phyloP scores from a whole-genome alignment of 2,797 vertebrate species.

The Helostoma temminkii region DNA sequence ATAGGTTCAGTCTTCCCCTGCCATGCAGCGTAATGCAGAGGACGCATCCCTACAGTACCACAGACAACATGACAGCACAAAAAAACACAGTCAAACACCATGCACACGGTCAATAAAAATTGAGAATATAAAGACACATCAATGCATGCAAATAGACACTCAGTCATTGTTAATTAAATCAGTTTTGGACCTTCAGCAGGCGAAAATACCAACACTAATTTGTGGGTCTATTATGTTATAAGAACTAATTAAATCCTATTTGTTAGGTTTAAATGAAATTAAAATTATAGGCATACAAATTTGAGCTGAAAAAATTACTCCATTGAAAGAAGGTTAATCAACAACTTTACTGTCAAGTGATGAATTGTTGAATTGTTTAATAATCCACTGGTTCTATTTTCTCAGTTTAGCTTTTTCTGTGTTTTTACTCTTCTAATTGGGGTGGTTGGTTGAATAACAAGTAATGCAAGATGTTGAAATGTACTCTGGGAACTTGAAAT shows the following conservation, averaged over 20 bases:
- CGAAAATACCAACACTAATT: neutral
- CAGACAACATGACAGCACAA: slow-evolving; percentile 28
- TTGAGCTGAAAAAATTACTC: neutral
- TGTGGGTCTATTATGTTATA: neutral
- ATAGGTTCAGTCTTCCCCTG: slow-evolving; percentile 98
- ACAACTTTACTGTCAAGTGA: no score
- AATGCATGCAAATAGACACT: slow-evolving; percentile 36
- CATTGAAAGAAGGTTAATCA: neutral
- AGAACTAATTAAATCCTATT: neutral
- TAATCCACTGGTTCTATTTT: neutral
- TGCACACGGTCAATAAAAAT: slow-evolving; percentile 33
- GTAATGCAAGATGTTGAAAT: neutral
- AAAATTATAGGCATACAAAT: neutral
- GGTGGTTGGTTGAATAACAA: neutral
- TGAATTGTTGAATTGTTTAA: neutral
- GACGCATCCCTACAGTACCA: slow-evolving; percentile 90
- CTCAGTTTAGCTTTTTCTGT: neutral
- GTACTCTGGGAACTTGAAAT: neutral
- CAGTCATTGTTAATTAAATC: neutral
- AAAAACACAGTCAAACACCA: slow-evolving; percentile 20
- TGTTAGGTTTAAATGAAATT: neutral
- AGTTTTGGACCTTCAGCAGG: neutral
- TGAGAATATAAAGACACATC: slow-evolving; percentile 22
- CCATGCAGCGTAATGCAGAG: slow-evolving; percentile 97
- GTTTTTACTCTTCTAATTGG: no score